phyloP scores from a whole-genome alignment of 1,140 invertebrate species.

The Dryas iulia region DNA sequence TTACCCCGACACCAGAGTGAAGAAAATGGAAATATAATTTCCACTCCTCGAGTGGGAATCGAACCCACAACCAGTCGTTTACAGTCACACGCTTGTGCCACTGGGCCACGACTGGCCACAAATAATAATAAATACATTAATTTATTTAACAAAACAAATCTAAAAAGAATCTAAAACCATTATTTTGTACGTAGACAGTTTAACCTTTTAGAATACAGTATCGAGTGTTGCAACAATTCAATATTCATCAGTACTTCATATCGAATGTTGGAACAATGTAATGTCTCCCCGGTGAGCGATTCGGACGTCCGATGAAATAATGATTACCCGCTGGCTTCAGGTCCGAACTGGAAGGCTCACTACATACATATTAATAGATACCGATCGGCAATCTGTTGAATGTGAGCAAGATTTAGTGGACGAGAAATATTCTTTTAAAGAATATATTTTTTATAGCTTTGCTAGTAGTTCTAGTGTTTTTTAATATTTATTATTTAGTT shows the following conservation, averaged over 20 bases:
- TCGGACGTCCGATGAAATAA: conserved; percentile 57
- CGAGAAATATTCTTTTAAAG: background rate
- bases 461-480: background rate
- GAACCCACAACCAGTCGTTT: too few species aligned
- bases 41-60: too few species aligned
- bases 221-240: conserved; percentile 22
- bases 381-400: conserved; percentile 33
- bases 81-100: too few species aligned
- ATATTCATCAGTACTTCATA: conserved; percentile 31
- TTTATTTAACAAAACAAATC: too few species aligned
- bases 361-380: conserved; percentile 34
- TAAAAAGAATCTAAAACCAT: too few species aligned
- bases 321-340: conserved; percentile 43
- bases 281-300: conserved; percentile 54
- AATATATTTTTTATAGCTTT: background rate
- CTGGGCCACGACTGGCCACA: too few species aligned
- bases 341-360: conserved; percentile 13
- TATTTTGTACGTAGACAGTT: background rate
- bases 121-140: too few species aligned
- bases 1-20: too few species aligned
- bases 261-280: conserved; percentile 41
- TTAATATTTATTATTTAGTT: background rate
- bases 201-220: background rate
- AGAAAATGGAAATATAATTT: too few species aligned
- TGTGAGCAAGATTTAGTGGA: conserved; percentile 11